Percentiles rank a stretch among this genome's conserved stretches.
Evolutionary conservation across 2,797 vertebrate species (phyloP).

Genomic region (Sorex maritimensis): DNA sequence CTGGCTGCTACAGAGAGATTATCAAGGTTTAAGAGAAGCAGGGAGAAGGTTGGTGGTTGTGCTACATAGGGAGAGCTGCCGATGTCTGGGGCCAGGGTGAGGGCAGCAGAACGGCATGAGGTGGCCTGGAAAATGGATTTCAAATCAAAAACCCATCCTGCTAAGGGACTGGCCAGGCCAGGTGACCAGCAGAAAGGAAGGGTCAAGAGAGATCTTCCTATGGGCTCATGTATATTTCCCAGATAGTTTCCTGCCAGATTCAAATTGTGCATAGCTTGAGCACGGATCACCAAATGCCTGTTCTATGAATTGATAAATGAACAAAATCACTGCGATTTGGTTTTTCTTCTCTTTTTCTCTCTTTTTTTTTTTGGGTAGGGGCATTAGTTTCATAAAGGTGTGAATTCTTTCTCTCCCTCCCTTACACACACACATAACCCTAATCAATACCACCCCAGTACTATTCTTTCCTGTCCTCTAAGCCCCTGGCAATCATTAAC

Average conservation of each 20-base stretch:
- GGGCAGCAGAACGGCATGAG: background rate
- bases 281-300: slow-evolving; percentile 28
- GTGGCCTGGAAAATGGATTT: background rate
- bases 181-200: background rate
- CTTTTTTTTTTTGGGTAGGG: background rate
- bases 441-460: no score
- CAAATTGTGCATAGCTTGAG: background rate
- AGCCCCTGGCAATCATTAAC: no score
- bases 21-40: background rate
- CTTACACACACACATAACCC: background rate
- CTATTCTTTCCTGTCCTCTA: no score
- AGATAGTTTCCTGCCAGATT: slow-evolving; percentile 57
- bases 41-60: background rate
- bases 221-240: background rate
- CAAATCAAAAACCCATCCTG: background rate
- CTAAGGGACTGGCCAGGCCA: background rate
- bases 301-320: slow-evolving; percentile 27
- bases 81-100: background rate
- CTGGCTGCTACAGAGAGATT: background rate
- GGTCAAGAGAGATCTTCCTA: background rate
- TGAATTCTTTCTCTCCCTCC: background rate
- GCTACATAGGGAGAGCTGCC: background rate
- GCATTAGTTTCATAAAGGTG: background rate
- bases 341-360: no score
- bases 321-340: background rate